Evolutionary conservation across 2,797 vertebrate species (phyloP), one percentile per base, ranked within the genome.

Genomic region (Gobionotothen gibberifrons): DNA sequence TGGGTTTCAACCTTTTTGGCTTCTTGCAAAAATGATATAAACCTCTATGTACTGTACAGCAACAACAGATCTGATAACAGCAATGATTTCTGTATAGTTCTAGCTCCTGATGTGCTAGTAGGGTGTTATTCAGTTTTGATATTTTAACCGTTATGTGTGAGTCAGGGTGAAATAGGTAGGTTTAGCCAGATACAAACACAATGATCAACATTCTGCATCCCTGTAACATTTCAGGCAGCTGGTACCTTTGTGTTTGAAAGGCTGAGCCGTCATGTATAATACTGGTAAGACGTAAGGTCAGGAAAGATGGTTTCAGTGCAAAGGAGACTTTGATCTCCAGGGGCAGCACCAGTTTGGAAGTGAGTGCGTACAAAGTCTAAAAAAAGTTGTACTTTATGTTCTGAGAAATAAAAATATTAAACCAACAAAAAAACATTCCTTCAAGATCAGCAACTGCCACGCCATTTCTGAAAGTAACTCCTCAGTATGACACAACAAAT

Each of bases 241-340:
- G 12, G 63, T 79, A 54, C 21, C 11, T 57, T 68, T 70, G 68
- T 78, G 64, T 82, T 86, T 75, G 58, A 75, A 72, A 26, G 26
- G 76, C 69, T 22, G 16, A 53, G 61, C 60, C 79, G 83, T 87
- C 74, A 85, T 3, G 4, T 58, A 71, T 72, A 72, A 56, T 39
- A 56, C 0, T 0, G 72, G 29, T 47, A 10, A 78, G 26, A 69
- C 52, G 14, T 26, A 72, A 76, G 26, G 13, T 70, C 49, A 69
- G 47, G 61, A 59, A 68, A 49, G 26, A 71, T 26, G 47, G 53
- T 67, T 76, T 67, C 22, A 61, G 19, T 51, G 65, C 1, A 1
- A 59, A 75, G 66, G 72, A 32, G n/a, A 78, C 68, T 77, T 40
- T 65, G 48, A 64, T 52, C 36, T 84, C 58, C 21, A 1, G 2